Conservation (phyloP, 2,797 vertebrate species). For the Erpetoichthys calabaricus region DNA sequence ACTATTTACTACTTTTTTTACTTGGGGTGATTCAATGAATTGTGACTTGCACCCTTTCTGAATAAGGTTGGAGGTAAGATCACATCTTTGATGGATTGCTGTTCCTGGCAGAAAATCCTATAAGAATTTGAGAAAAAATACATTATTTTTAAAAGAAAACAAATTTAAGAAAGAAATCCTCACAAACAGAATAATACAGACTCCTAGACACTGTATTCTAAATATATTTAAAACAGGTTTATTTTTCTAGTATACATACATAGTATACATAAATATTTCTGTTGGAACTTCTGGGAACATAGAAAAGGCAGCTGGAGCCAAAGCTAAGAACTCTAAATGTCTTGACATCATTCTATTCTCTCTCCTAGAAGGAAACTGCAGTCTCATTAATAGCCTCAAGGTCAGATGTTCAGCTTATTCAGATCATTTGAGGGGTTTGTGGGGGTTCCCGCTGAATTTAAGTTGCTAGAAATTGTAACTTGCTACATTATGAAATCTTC, state of each 20-base stretch:
- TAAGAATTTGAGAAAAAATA: constrained; percentile 12
- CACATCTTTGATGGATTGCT: constrained; percentile 63
- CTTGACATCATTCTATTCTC: too few species aligned
- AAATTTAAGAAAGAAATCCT: not conserved
- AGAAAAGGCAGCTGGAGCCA: too few species aligned
- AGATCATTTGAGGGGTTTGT: too few species aligned
- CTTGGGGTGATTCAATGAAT: constrained; percentile 62
- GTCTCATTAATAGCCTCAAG: too few species aligned
- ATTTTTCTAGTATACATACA: constrained; percentile 8
- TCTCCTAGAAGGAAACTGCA: too few species aligned
- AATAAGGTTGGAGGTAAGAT: constrained; percentile 61
- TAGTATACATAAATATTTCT: constrained; percentile 16
- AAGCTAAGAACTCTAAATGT: too few species aligned
- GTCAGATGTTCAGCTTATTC: too few species aligned
- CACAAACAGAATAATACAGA: too few species aligned
- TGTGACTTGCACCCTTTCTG: constrained; percentile 66
- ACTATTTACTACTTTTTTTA: constrained; percentile 54
- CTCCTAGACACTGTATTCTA: constrained; percentile 4
- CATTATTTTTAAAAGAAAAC: constrained; percentile 11
- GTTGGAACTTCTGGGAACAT: not conserved
- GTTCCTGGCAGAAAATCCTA: constrained; percentile 71
- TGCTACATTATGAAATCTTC: too few species aligned
- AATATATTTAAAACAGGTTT: constrained; percentile 3
- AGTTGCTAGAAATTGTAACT: too few species aligned
- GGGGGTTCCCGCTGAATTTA: too few species aligned